Evolutionary conservation across 2,113 vertebrate species (phyloP), one percentile per base, ranked within the genome.

Genomic region (Rhinogobius similis): DNA sequence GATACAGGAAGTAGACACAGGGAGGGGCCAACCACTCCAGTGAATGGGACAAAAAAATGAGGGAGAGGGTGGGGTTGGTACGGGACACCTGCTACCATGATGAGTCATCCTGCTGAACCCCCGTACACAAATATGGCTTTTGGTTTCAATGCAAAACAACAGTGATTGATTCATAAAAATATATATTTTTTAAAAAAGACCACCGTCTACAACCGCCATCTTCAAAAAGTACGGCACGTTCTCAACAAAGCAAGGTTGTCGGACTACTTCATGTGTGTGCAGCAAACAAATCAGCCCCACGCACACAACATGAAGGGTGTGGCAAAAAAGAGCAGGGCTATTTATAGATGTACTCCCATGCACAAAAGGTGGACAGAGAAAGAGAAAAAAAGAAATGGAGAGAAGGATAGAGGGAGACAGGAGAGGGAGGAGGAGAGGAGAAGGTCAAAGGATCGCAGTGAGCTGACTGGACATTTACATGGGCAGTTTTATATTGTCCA

Each of bases 321-420:
- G 90, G 88, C 87, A 75, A 78, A 78, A 65, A 68, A 82, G 82
- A 81, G 81, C 76, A 39, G 50, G 46, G 89, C 85, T 93, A 93
- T 93, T 93, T 92, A 91, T 93, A 93, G 87, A 84, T 76, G 75
- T 78, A 75, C 89, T 85, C 89, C 84, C 86, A 88, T 81, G 62
- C 72, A 79, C 79, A 78, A 82, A 50, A 82, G 80, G 80, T 76
- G 78, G 82, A 76, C 62, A 18, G 53, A 41, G 70, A 75, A 65
- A 36, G 26, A 66, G 36, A 68, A 67, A n/a, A 6, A 44, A 20
- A 36, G 71, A 64, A 67, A 21, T 1, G 9, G 85, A 89, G 89
- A 88, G 89, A 74, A 86, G 73, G 72, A 88, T 75, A 44, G 43
- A 18, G 43, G 14, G 13, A 48, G 3, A 8, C 6, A n/a, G 8